Base-by-base conservation (phyloP, 2,888 invertebrate genomes). In the Cyclophora albipunctata region DNA sequence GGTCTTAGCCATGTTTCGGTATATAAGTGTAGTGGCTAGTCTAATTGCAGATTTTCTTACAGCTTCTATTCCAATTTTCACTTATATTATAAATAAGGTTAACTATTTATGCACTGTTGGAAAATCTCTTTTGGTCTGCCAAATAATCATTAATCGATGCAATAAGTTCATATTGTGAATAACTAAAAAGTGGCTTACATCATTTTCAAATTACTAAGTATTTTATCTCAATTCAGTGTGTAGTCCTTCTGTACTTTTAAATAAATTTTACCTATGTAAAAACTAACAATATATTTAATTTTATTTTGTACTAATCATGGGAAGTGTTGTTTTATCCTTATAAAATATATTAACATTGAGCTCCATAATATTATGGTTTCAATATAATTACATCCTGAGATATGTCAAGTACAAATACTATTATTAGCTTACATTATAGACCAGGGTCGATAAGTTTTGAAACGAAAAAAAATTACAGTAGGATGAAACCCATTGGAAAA, bases 261-360 rank as follows among this genome's bases (percentile, higher is more conserved):
- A 84, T 84, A 86, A 86, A 86, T 80, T 84, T 84, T 86, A 81
- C 73, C 85, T 89, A 84, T 87, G 84, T 88, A 85, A 84, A 86
- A 88, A 89, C 89, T 90, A 89, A 89, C 89, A 86, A 78, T 89
- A 87, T 81, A 87, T 86, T 88, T 86, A 88, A 82, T 88, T 89
- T 89, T 86, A 84, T 89, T 89, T 89, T 89, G 80, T 89, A 89
- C 89, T 89, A 89, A 89, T 88, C 82, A 84, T 81, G 87, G 87
- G 82, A 89, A 85, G 87, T 89, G 89, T 89, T 89, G 88, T 89
- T 89, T 89, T 88, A 84, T 85, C 87, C 85, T 87, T 86, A 85
- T 75, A 86, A 86, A 89, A 89, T 89, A 89, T 89, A 89, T 89
- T 89, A 89, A 87, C 87, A 89, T 89, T 89, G 83, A 88, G 84